Evolutionary conservation across 2,113 vertebrate genomes (phyloP), one percentile per base, ranked within the genome.

Genomic region (Pygoscelis adeliae): DNA sequence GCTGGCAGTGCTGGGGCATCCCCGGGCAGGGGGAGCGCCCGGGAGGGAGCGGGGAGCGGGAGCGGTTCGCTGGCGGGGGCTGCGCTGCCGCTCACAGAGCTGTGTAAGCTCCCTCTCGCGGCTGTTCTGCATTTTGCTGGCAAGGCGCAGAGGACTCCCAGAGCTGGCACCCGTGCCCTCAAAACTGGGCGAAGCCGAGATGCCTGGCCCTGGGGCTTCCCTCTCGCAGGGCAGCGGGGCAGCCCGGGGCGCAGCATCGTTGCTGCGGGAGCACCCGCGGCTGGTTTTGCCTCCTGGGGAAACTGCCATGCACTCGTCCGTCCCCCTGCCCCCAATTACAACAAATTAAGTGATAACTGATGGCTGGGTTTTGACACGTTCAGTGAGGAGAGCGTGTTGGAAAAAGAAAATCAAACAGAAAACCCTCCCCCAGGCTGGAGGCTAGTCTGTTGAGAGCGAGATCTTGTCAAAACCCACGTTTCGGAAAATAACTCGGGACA

Each of bases 101-200:
- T 5, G 5, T 13, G 32, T 1, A 6, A 8, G 82, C 90, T 56
- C 90, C 82, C 86, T 56, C 86, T 95, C 2, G 86, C 36, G 90
- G 71, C 42, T n/a, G 5, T 3, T 19, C 11, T 0, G 20, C 47
- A 0, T 4, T 4, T 2, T 5, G 32, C 76, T 7, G 44, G 25
- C 0, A 29, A 9, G 15, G 44, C 16, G 5, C 19, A 0, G 29
- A 2, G 34, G 15, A 1, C 15, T 5, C 11, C 0, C 18, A 2
- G 8, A 15, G n/a, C 56, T 3, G 38, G 10, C 23, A 4, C 4
- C 17, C 3, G 16, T 2, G 26, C 46, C 50, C 49, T 6, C 76
- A 1, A 6, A 34, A 6, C 17, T 0, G 22, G 26, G 42, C 38
- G 26, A 23, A 44, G 1, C 17, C 11, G 1, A 36, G 15, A 1